phyloP scores from a whole-genome alignment of 2,113 vertebrate species.

The Pseudonaja textilis region DNA sequence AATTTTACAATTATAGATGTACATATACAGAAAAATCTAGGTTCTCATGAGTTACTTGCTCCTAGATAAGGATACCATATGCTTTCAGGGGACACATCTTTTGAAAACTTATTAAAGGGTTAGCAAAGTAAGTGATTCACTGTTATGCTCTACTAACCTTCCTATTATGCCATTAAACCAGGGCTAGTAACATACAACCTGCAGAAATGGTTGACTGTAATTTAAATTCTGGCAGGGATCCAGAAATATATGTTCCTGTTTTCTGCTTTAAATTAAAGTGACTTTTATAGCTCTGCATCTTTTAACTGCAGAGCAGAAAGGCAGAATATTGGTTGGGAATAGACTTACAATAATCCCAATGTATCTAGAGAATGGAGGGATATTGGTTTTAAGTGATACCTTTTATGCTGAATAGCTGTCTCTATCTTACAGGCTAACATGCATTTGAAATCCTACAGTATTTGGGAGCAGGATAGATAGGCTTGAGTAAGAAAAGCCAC shows the following conservation, averaged over 20 bases:
- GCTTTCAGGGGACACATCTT: neutral
- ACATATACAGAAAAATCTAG: neutral
- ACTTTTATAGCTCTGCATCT: neutral
- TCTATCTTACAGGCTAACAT: neutral
- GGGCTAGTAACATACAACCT: neutral
- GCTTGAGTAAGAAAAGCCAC: neutral
- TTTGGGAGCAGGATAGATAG: neutral
- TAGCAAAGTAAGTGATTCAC: neutral
- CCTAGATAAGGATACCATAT: neutral
- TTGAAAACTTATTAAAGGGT: neutral
- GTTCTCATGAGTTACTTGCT: neutral
- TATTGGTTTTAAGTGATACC: neutral
- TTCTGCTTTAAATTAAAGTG: neutral
- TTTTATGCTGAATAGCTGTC: neutral
- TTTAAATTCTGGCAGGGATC: neutral
- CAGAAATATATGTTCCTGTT: neutral
- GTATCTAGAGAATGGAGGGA: neutral
- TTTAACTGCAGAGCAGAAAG: neutral
- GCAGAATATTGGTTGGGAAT: neutral
- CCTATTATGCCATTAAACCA: neutral
- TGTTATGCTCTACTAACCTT: neutral
- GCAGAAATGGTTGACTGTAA: neutral
- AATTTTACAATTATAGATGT: neutral
- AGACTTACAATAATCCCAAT: neutral
- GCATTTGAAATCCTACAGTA: neutral